A percentile compares a stretch with the other conserved stretches of the same genome.
Conservation (phyloP, 1,140 invertebrate species). For the Drosophila sp. region DNA sequence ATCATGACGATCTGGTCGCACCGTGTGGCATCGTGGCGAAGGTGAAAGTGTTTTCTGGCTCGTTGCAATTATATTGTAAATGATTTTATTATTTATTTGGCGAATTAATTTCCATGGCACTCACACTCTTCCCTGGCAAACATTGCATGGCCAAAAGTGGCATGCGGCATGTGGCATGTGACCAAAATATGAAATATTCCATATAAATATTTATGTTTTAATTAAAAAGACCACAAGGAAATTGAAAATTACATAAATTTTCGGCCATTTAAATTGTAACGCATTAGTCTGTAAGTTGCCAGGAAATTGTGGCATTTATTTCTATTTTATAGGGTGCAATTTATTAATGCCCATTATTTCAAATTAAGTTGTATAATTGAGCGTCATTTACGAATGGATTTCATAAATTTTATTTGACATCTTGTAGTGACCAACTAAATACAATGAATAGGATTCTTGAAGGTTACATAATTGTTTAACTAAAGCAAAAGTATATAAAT, state of each 20-base stretch:
- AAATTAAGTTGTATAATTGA: conserved; percentile 66
- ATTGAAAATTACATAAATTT: conserved; percentile 77
- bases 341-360: conserved; percentile 67
- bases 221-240: conserved; percentile 82
- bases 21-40: conserved; percentile 62
- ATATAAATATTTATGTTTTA: conserved; percentile 83
- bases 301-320: conserved; percentile 63
- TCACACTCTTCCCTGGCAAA: background rate
- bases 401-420: conserved; percentile 6
- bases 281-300: conserved; percentile 32
- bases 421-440: background rate
- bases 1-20: background rate
- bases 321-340: conserved; percentile 75
- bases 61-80: conserved; percentile 81
- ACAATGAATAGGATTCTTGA: too few relatives aligned
- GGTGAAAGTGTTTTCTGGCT: conserved; percentile 76
- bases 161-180: conserved; percentile 11
- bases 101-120: conserved; percentile 75
- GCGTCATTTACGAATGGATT: conserved; percentile 16
- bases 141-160: conserved; percentile 11
- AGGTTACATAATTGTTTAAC: conserved; percentile 7
- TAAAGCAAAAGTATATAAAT: too few relatives aligned
- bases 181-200: conserved; percentile 69
- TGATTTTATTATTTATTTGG: conserved; percentile 83
- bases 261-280: conserved; percentile 58